Conservation (phyloP, 2,113 vertebrate species). For the Collichthys lucidus region DNA sequence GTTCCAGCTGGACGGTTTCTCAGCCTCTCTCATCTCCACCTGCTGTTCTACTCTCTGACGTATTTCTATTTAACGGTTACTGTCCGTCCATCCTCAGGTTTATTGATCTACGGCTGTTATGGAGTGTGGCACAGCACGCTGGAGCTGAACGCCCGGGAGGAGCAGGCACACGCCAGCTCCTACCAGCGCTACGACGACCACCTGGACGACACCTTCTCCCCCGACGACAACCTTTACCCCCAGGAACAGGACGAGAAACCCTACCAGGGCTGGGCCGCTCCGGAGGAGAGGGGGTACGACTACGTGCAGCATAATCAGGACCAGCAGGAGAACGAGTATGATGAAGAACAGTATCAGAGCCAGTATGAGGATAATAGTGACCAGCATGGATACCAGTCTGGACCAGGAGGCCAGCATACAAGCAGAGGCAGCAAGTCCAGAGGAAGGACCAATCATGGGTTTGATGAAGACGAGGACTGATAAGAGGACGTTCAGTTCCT, state of each 20-base stretch:
- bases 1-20: neutral
- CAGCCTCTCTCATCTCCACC: neutral
- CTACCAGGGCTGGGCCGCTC: conserved; percentile 90
- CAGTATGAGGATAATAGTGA: conserved; percentile 32
- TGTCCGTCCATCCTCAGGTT: conserved; percentile 78
- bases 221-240: conserved; percentile 82
- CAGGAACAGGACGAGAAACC: conserved; percentile 81
- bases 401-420: conserved; percentile 4
- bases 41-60: neutral
- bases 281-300: conserved; percentile 78
- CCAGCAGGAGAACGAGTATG: conserved; percentile 1
- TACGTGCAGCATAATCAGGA: conserved; percentile 21
- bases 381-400: conserved; percentile 70
- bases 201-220: conserved; percentile 90
- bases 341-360: conserved; percentile 20
- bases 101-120: conserved; percentile 95
- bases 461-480: conserved; percentile 68
- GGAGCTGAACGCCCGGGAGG: conserved; percentile 91
- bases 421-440: conserved; percentile 11
- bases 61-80: neutral
- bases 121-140: conserved; percentile 98
- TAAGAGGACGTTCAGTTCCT: neutral
- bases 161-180: conserved; percentile 92
- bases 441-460: conserved; percentile 72
- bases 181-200: conserved; percentile 94